phyloP scores from a whole-genome alignment of 2,888 invertebrate genomes.

The Criorhina ranunculi region DNA sequence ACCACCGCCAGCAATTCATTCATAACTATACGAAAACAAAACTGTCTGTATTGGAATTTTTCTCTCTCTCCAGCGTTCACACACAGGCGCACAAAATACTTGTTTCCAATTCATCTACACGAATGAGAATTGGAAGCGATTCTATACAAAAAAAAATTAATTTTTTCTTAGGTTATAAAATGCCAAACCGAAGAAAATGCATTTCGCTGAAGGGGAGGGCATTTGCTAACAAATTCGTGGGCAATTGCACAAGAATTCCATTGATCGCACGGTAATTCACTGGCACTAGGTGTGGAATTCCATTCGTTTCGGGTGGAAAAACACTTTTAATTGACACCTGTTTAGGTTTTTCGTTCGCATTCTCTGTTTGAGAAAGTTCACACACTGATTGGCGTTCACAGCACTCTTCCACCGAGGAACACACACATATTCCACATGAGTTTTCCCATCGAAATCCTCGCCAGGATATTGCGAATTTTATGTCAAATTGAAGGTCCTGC shows the following conservation, averaged over 20 bases:
- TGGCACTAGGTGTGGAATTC: constrained; percentile 38
- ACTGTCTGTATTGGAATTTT: constrained; percentile 70
- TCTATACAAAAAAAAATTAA: too few relatives aligned
- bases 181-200: constrained; percentile 60
- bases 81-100: constrained; percentile 47
- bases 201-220: constrained; percentile 22
- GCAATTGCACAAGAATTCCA: constrained; percentile 44
- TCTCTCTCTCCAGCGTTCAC: constrained; percentile 39
- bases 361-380: constrained; percentile 74
- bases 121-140: constrained; percentile 53
- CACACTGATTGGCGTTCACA: constrained; percentile 50
- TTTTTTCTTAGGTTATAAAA: constrained; percentile 64
- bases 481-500: constrained; percentile 34
- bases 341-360: constrained; percentile 59
- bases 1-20: constrained; percentile 66
- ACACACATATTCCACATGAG: constrained; percentile 62
- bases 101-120: constrained; percentile 50
- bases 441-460: constrained; percentile 29
- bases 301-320: constrained; percentile 55
- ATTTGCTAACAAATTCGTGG: constrained; percentile 12
- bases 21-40: constrained; percentile 73
- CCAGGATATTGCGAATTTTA: constrained; percentile 31
- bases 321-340: constrained; percentile 74
- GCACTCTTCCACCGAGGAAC: constrained; percentile 45
- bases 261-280: constrained; percentile 21